Base-by-base conservation (phyloP, 2,113 vertebrate species). In the Saccopteryx leptura region DNA sequence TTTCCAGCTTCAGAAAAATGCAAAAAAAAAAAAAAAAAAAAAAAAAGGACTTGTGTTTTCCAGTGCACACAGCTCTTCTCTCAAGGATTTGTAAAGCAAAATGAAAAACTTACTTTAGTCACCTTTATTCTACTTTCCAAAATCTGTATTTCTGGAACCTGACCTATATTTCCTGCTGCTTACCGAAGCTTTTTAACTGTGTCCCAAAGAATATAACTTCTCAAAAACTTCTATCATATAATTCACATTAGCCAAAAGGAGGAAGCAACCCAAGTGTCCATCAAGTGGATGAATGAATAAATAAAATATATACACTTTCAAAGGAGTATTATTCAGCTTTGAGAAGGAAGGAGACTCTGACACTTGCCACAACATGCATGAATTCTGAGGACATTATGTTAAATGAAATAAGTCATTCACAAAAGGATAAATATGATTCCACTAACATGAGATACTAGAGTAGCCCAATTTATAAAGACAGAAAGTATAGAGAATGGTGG, bases 31-130 rank as follows among this genome's bases (percentile, higher is more conserved):
- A n/a, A n/a, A n/a, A n/a, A n/a, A n/a, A n/a, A n/a, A n/a, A n/a
- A n/a, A n/a, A n/a, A n/a, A 90, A 82, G 75, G 52, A 85, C 33
- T 58, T 87, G 68, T 68, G 69, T 82, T 81, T 89, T 79, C 63
- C n/a, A 74, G 9, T 66, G 48, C 28, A 71, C n/a, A n/a, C 72
- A 66, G 60, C 12, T 90, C 63, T 68, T 91, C 26, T 84, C 50
- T 58, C 28, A 76, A 87, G 60, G 17, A 90, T 78, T 89, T 92
- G 56, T 65, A 92, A 65, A 31, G 50, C 83, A 31, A 19, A 88
- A 88, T 72, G n/a, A 63, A 76, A 89, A 92, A 31, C 39, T 68
- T 13, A 76, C 13, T 79, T 52, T 48, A 88, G 23, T 68, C 58
- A 85, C 68, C 50, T 87, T 69, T 61, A 79, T 15, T 82, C 33